phyloP scores from a whole-genome alignment of 2,888 invertebrate genomes.

The Dastarcus helophoroides region DNA sequence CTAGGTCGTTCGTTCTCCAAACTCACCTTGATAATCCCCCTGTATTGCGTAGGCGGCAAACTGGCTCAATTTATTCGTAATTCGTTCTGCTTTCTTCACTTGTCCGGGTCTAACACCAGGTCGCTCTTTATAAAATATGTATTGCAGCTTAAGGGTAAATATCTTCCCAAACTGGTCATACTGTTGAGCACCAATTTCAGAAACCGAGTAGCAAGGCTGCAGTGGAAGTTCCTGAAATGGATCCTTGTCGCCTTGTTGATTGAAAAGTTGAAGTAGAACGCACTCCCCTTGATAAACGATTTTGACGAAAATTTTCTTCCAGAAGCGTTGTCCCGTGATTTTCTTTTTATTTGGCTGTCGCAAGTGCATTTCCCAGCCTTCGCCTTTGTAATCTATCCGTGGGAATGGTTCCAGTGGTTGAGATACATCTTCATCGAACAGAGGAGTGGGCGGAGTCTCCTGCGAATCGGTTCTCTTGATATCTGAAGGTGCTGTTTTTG shows the following conservation, averaged over 20 bases:
- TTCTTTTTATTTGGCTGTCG: conserved; percentile 95
- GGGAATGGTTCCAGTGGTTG: conserved; percentile 88
- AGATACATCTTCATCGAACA: conserved; percentile 89
- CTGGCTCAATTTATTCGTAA: conserved; percentile 83
- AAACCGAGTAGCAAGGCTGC: conserved; percentile 90
- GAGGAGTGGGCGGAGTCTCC: conserved; percentile 83
- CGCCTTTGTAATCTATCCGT: conserved; percentile 59
- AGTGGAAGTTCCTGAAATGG: conserved; percentile 91
- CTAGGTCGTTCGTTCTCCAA: conserved; percentile 1
- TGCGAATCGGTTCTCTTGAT: conserved; percentile 52
- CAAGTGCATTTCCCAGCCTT: conserved; percentile 94
- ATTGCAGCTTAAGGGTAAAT: conserved; percentile 93
- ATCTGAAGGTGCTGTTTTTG: too few species aligned
- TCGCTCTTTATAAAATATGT: conserved; percentile 95
- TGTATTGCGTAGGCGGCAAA: conserved; percentile 91
- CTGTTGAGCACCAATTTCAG: conserved; percentile 91
- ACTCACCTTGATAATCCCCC: conserved; percentile 72
- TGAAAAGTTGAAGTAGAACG: conserved; percentile 76
- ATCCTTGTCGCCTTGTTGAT: conserved; percentile 73
- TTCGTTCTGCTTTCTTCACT: conserved; percentile 84
- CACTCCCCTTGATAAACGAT: conserved; percentile 68
- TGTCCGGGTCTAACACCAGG: conserved; percentile 93
- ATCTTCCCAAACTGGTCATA: conserved; percentile 99
- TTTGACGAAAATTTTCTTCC: conserved; percentile 93
- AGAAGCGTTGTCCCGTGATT: conserved; percentile 84